Evolutionary conservation across 2,797 vertebrate species (phyloP), one percentile per base, ranked within the genome.

Genomic region (Erethizon dorsatum): DNA sequence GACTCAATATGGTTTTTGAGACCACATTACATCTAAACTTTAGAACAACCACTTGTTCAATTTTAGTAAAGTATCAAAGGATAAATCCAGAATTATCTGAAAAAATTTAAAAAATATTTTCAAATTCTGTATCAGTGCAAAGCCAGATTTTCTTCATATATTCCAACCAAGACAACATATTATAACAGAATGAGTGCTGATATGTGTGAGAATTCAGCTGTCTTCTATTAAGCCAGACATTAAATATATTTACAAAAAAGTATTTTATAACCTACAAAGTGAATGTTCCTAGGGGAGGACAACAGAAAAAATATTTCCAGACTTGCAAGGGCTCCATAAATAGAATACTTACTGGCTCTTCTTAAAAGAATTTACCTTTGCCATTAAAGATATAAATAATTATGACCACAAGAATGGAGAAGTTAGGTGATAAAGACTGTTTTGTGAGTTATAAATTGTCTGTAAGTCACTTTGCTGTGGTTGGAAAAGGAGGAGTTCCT

Each of bases 391-490:
- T 69, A 28, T 77, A 67, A 75, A 83, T 56, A 61, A 47, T 52
- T 86, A 78, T 69, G 45, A 63, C n/a, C 10, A 50, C 12, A 69
- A 75, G 45, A 92, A 84, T 52, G 54, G 77, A 90, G 69, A 90
- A 96, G 45, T 1, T 92, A 33, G 61, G 33, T 73, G 6, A 82
- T 65, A 65, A 83, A 77, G 22, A 78, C 61, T 89, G 77, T 45
- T 90, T 65, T 94, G 26, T 79, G 47, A 91, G 37, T 69, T 85
- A 71, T 41, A 91, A 88, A 95, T 85, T 88, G 52, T 37, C 71
- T 84, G 71, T 24, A 90, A 88, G 73, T 94, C 83, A 54, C 37
- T 75, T 91, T 67, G 57, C 69, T 95, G 14, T 73, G 26, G 10
- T 65, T 79, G 63, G 28, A 79, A 91, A 57, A 83, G 26, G 41